Base-by-base conservation (phyloP, 2,888 invertebrate genomes). In the Eupithecia tripunctaria region DNA sequence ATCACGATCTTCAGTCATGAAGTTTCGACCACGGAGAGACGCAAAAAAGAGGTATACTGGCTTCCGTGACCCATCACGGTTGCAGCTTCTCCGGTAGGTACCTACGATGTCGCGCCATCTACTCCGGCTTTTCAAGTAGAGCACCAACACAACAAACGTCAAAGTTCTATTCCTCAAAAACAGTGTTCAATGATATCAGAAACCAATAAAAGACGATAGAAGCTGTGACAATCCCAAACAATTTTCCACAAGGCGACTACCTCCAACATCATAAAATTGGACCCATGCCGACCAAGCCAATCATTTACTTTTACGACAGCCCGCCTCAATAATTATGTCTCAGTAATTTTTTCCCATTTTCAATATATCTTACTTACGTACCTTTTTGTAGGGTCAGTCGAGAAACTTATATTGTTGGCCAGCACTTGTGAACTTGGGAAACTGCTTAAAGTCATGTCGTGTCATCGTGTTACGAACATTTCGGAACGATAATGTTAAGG, bases 261-360 rank as follows among this genome's bases (percentile, higher is more conserved):
- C 89, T 63, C 88, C 85, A 89, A 89, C 90, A 87, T 89, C 89
- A 88, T 91, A 91, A 92, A 91, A 87, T 87, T 85, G 86, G 86
- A 80, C 86, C 86, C 87, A 83, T 80, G 82, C 82, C 85, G 86
- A 80, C 82, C 85, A 91, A 90, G 86, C 79, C 82, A 88, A 89
- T 89, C 89, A 89, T 92, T 92, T 89, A 89, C 85, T 91, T 92
- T 92, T 91, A 92, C 85, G 89, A 86, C 86, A 88, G 86, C 88
- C 90, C 86, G 78, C 84, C 84, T 88, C 86, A 87, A 91, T 92
- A 90, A 92, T 91, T 91, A 88, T 88, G 87, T 87, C 84, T 81
- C 84, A 84, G 84, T 90, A 86, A 86, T 71, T 71, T 71, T n/a
- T 87, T 69, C 41, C 56, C 25, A 68, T 18, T 59, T 64, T 43